Evolutionary conservation across 2,797 vertebrate species (phyloP), one percentile per base, ranked within the genome.

Genomic region (Propithecus deckenii): DNA sequence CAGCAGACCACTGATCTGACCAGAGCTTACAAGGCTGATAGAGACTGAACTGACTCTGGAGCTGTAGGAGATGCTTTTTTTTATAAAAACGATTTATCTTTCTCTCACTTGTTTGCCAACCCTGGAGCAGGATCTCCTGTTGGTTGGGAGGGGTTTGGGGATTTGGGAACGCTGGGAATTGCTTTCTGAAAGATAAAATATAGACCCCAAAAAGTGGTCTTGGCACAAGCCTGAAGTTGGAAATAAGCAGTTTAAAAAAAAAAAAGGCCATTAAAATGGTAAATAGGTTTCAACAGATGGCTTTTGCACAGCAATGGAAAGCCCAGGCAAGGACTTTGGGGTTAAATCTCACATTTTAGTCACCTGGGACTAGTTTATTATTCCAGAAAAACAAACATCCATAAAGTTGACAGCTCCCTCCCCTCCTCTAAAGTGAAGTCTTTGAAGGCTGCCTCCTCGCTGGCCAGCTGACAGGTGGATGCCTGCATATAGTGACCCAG

Each of bases 241-340:
- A 96, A 98, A 96, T 80, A 89, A 76, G 85, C 93, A 96, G 63
- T 43, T 50, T 46, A 11, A 55, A 35, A 30, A 74, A 50, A 50
- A 59, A 17, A 23, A 65, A 93, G 63, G 78, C 86, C 43, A 96
- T 98, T 95, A 97, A 97, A 89, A 96, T 97, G 96, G 94, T 96
- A 97, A 97, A 96, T 65, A 97, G 95, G 61, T 94, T 98, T 96
- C 87, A 97, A 97, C 97, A 97, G 98, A 97, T 95, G 97, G 95
- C 89, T 96, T 72, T 46, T 20, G n/a, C 22, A 91, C 48, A 94
- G 94, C 76, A 92, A 46, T 57, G 63, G 92, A 63, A 86, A 97
- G 67, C 67, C 46, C 63, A 83, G 84, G 93, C 74, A 71, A 97
- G 87, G 94, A 91, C 89, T 95, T 80, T 72, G 89, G 95, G 97